Percentiles rank a stretch among this genome's conserved stretches.
Conservation (phyloP, 2,797 vertebrate genomes). For the Okamejei kenojei region DNA sequence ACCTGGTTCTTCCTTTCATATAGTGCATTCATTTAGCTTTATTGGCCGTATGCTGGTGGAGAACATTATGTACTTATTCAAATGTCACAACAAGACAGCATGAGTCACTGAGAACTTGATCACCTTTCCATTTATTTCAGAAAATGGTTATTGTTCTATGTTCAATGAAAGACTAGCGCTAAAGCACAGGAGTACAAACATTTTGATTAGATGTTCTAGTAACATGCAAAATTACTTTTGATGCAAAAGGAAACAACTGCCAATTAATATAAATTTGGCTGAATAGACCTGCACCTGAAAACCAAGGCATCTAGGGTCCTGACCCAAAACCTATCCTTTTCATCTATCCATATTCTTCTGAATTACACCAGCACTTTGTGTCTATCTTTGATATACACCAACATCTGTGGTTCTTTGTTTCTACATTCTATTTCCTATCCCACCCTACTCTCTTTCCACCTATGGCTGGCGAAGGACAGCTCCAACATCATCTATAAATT, state of each 20-base stretch:
- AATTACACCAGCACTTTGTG: too few relatives aligned
- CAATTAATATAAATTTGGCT: neutral
- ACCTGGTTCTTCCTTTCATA: neutral
- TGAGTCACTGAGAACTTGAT: slow-evolving; percentile 25
- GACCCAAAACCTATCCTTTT: too few relatives aligned
- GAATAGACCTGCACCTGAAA: neutral
- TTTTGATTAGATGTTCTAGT: neutral
- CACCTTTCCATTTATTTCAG: slow-evolving; percentile 25
- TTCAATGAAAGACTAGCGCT: neutral
- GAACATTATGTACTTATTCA: slow-evolving; percentile 26
- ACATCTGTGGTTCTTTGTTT: too few relatives aligned
- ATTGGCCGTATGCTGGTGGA: neutral
- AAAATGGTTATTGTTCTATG: neutral
- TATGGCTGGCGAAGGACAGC: too few relatives aligned
- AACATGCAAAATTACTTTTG: neutral
- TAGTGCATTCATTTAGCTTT: neutral
- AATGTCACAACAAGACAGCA: slow-evolving; percentile 10
- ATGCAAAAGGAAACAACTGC: neutral
- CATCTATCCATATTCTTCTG: too few relatives aligned
- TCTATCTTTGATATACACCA: too few relatives aligned
- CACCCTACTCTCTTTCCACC: too few relatives aligned
- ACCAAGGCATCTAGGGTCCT: too few relatives aligned
- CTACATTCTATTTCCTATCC: too few relatives aligned
- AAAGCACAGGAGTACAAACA: neutral
- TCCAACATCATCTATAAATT: too few relatives aligned